A percentile compares a stretch with the other conserved stretches of the same genome.
These are phyloP conservation scores for Acipenser oxyrinchus DNA, from an alignment of 2,797 vertebrate genomes.

Conservation along the genomic window DNA sequence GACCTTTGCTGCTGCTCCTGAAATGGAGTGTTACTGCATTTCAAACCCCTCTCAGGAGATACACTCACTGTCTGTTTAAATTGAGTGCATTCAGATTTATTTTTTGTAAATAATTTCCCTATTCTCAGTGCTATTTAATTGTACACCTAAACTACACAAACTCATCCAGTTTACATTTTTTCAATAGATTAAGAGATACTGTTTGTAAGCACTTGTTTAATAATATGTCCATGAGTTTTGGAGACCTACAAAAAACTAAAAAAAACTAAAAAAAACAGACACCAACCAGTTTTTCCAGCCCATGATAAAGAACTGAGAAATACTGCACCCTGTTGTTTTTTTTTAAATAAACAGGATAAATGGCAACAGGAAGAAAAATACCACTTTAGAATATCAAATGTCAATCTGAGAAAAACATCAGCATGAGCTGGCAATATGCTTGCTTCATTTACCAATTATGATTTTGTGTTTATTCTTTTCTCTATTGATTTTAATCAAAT, in stretches of 20 bases:
- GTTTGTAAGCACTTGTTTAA: background rate
- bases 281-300: background rate
- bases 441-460: background rate
- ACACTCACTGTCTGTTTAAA: too few relatives aligned
- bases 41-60: too few relatives aligned
- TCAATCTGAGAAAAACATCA: background rate
- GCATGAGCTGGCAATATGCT: background rate
- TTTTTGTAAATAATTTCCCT: too few relatives aligned
- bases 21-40: too few relatives aligned
- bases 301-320: background rate
- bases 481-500: background rate
- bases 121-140: too few relatives aligned
- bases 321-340: background rate
- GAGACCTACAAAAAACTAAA: background rate
- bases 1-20: too few relatives aligned
- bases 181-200: background rate
- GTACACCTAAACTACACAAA: too few relatives aligned
- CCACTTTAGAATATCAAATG: background rate
- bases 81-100: too few relatives aligned
- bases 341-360: background rate
- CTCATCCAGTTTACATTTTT: background rate
- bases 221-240: background rate
- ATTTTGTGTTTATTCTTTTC: conserved; percentile 1
- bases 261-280: background rate
- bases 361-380: background rate